A percentile compares a stretch with the other conserved stretches of the same genome.
Conservation (phyloP, 2,888 invertebrate genomes). For the Pheosia gnoma region DNA sequence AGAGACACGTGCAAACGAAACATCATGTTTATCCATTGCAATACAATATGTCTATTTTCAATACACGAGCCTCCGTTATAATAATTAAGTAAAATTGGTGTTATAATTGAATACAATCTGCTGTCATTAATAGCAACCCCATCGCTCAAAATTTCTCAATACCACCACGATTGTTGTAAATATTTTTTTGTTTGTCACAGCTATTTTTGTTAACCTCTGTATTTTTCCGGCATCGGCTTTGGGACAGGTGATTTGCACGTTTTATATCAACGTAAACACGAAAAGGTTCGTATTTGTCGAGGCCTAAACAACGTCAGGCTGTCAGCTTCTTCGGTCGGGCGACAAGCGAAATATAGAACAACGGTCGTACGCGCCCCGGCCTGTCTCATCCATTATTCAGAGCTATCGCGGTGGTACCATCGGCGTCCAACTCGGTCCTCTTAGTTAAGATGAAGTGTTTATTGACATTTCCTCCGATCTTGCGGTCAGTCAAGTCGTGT, state of each 20-base stretch:
- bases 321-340: slow-evolving; percentile 20
- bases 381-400: slow-evolving; percentile 68
- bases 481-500: slow-evolving; percentile 28
- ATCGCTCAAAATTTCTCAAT: neutral
- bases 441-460: slow-evolving; percentile 67
- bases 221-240: slow-evolving; percentile 27
- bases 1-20: too few species aligned
- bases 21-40: neutral
- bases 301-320: slow-evolving; percentile 20
- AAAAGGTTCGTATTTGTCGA: slow-evolving; percentile 38
- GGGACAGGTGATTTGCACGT: slow-evolving; percentile 38
- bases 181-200: neutral
- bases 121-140: neutral
- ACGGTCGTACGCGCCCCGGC: slow-evolving; percentile 41
- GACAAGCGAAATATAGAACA: slow-evolving; percentile 42
- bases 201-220: slow-evolving; percentile 20
- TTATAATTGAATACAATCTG: neutral
- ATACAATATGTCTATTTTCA: too few species aligned
- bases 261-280: slow-evolving; percentile 31
- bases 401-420: slow-evolving; percentile 48
- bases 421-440: slow-evolving; percentile 53
- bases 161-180: neutral
- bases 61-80: too few species aligned
- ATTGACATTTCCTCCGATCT: slow-evolving; percentile 53
- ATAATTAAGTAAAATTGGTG: too few species aligned